Percentiles rank a stretch among this genome's conserved stretches.
phyloP scores from a whole-genome alignment of 2,113 vertebrate genomes.

The Gymnobelideus leadbeateri region DNA sequence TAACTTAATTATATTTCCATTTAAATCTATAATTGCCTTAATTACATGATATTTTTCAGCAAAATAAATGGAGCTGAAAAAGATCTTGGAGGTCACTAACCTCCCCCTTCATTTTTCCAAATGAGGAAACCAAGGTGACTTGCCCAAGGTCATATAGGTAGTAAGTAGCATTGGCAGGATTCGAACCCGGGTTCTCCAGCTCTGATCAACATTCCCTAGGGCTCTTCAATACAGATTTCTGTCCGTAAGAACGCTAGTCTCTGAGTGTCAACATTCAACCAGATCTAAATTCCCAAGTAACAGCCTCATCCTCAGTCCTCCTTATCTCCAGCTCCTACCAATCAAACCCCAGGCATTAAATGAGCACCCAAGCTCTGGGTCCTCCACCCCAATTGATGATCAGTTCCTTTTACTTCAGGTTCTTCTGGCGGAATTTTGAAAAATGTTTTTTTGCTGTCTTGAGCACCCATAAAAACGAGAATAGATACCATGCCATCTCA shows the following conservation, averaged over 20 bases:
- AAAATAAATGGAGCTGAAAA: not conserved
- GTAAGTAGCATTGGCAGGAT: not conserved
- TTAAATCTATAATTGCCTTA: not conserved
- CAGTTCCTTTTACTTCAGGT: too few relatives aligned
- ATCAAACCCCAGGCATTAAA: not conserved
- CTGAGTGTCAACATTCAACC: not conserved
- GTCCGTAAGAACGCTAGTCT: not conserved
- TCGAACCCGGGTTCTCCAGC: not conserved
- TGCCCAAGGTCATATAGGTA: not conserved
- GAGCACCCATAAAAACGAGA: too few relatives aligned
- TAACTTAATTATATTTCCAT: not conserved
- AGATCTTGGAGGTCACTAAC: not conserved
- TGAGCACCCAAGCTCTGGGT: too few relatives aligned
- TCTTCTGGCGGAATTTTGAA: too few relatives aligned
- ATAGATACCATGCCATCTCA: too few relatives aligned
- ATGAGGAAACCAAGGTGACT: not conserved
- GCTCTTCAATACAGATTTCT: not conserved
- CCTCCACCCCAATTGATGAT: too few relatives aligned
- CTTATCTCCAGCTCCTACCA: not conserved
- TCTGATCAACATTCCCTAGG: not conserved
- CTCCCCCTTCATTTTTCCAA: not conserved
- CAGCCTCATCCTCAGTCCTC: not conserved
- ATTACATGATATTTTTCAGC: not conserved
- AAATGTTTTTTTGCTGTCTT: too few relatives aligned
- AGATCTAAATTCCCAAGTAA: not conserved